These are phyloP conservation scores for Periophthalmus magnuspinnatus DNA, from an alignment of 2,797 vertebrate species.

Conservation along the genomic window DNA sequence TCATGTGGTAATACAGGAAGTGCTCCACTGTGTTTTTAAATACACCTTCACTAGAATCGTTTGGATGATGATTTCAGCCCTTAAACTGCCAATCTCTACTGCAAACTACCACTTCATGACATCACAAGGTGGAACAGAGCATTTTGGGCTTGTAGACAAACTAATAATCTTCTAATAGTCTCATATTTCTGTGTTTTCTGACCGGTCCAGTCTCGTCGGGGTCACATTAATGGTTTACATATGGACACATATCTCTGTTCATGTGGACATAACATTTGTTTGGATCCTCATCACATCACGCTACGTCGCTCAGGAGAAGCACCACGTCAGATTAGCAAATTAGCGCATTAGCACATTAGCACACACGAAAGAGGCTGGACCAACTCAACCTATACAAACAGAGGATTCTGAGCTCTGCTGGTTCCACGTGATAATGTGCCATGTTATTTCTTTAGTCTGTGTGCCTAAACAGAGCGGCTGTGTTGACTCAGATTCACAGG, in stretches of 20 bases:
- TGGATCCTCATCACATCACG: constrained; percentile 6
- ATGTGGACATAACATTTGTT: constrained; percentile 10
- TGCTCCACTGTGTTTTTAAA: no score
- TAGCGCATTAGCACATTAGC: constrained; percentile 1
- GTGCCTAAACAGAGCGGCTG: background rate
- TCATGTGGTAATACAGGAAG: no score
- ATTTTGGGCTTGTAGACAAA: no score
- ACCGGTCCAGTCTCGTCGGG: background rate
- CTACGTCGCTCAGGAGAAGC: background rate
- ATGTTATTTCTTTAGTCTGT: background rate
- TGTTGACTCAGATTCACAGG: constrained; percentile 8
- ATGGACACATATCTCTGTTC: constrained; percentile 3
- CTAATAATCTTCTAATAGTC: no score
- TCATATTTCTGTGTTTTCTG: background rate
- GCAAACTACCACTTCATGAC: no score
- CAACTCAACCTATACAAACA: background rate
- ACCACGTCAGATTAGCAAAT: background rate
- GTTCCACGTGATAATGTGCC: background rate
- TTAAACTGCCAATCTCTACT: no score
- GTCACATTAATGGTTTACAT: constrained; percentile 1
- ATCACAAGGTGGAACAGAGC: no score
- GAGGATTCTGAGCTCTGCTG: background rate
- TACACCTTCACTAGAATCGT: no score
- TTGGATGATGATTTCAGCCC: no score
- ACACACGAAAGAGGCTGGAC: background rate